A percentile compares a stretch with the other conserved stretches of the same genome.
Evolutionary conservation across 2,113 vertebrate genomes (phyloP).

Genomic region (Leucoraja erinaceus): DNA sequence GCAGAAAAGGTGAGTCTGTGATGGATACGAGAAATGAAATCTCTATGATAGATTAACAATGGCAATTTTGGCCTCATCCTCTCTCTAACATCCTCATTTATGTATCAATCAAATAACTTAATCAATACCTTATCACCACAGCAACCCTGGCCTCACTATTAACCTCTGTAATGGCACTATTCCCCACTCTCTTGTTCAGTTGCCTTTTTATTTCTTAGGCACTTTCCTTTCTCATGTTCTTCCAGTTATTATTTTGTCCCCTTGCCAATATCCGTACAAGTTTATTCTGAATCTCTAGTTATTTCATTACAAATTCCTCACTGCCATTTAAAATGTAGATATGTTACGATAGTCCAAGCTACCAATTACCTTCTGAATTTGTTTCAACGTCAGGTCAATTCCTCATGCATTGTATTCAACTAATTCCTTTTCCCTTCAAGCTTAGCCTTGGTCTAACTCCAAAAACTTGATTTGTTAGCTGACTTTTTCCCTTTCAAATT

Average conservation of each 20-base stretch:
- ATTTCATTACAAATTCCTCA: neutral
- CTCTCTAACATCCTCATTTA: too few relatives aligned
- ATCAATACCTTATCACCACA: too few relatives aligned
- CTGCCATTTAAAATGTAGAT: neutral
- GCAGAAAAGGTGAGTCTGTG: too few relatives aligned
- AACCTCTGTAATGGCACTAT: neutral
- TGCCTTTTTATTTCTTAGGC: neutral
- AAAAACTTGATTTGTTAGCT: slow-evolving; percentile 11
- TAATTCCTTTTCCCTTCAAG: neutral
- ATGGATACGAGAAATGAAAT: too few relatives aligned
- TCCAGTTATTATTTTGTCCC: neutral
- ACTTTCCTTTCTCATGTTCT: neutral
- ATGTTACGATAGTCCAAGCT: neutral
- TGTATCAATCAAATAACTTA: too few relatives aligned
- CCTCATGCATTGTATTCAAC: neutral
- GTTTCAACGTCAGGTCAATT: neutral
- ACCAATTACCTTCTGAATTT: neutral
- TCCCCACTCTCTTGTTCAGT: neutral
- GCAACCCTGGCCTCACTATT: neutral
- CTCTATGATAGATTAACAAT: too few relatives aligned
- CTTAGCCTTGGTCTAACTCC: neutral
- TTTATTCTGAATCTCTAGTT: too few relatives aligned
- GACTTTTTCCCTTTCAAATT: neutral
- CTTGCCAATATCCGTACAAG: neutral
- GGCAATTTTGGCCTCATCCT: too few relatives aligned